phyloP scores from a whole-genome alignment of 2,888 invertebrate species.

The Oxystoma pomonae region DNA sequence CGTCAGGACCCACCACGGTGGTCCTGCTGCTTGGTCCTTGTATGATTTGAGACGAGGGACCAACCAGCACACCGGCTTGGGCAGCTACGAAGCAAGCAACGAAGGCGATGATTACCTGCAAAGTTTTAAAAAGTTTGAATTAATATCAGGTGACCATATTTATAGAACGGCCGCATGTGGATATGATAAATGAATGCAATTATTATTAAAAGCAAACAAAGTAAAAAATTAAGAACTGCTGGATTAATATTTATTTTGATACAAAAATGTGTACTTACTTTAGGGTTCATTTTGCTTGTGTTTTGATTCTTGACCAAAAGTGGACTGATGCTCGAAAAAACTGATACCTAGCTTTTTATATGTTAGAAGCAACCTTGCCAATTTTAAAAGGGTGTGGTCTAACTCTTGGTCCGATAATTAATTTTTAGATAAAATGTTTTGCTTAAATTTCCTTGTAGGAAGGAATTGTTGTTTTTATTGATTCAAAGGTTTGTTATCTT shows the following conservation, averaged over 20 bases:
- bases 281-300: conserved; percentile 33
- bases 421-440: neutral
- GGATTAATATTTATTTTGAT: too few species aligned
- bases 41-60: conserved; percentile 15
- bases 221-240: too few species aligned
- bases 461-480: too few species aligned
- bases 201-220: too few species aligned
- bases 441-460: neutral
- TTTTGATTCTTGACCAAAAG: conserved; percentile 2
- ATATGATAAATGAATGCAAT: neutral
- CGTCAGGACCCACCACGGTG: conserved; percentile 37
- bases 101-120: conserved; percentile 30
- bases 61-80: conserved; percentile 29
- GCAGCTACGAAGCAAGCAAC: conserved; percentile 33
- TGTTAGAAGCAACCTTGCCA: neutral
- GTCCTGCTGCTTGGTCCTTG: conserved; percentile 38
- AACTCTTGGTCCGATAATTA: neutral
- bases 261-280: conserved; percentile 35
- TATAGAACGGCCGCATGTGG: neutral
- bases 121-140: conserved; percentile 4
- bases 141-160: too few species aligned
- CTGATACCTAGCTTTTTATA: neutral
- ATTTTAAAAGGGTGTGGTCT: neutral
- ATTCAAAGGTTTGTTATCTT: too few species aligned
- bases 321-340: neutral